A percentile compares a stretch with the other conserved stretches of the same genome.
These are phyloP conservation scores for Lutjanus erythropterus DNA, from an alignment of 2,113 vertebrate genomes.

Conservation along the genomic window DNA sequence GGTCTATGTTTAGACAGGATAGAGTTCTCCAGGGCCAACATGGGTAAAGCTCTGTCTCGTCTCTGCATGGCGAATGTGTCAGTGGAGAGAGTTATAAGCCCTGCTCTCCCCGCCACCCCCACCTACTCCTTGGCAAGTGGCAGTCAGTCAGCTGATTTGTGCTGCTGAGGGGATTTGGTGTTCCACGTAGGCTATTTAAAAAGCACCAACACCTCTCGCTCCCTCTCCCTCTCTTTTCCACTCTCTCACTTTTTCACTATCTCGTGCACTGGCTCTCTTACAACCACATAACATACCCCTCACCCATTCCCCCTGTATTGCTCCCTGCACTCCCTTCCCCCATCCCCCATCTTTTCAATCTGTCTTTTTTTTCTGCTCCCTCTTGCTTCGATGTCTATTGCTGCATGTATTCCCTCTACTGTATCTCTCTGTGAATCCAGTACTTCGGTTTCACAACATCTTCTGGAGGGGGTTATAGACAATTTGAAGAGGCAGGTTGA, in stretches of 20 bases:
- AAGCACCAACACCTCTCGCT: conserved; percentile 69
- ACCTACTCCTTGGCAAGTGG: conserved; percentile 79
- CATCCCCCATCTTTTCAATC: conserved; percentile 42
- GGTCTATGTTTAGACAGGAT: conserved; percentile 82
- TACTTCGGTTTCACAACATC: background rate
- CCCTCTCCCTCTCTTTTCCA: conserved; percentile 36
- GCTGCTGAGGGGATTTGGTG: conserved; percentile 84
- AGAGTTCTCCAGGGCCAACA: conserved; percentile 65
- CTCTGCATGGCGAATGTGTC: conserved; percentile 74
- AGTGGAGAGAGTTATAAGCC: conserved; percentile 76
- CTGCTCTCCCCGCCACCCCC: conserved; percentile 42
- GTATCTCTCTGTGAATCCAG: conserved; percentile 18
- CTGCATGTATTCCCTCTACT: conserved; percentile 34
- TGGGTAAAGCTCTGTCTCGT: conserved; percentile 69
- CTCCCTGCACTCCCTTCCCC: conserved; percentile 39
- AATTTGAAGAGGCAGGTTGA: background rate
- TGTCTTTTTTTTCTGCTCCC: conserved; percentile 29
- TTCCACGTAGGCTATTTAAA: conserved; percentile 87
- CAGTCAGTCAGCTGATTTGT: conserved; percentile 83
- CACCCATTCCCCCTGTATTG: conserved; percentile 56
- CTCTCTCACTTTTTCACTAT: conserved; percentile 64
- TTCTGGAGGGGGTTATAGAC: background rate
- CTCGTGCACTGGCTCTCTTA: conserved; percentile 37
- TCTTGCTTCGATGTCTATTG: conserved; percentile 19
- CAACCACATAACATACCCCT: conserved; percentile 41